Evolutionary conservation across 92 coral and sea anemone species (phyloP).

Genomic region (Paramuricea clavata): DNA sequence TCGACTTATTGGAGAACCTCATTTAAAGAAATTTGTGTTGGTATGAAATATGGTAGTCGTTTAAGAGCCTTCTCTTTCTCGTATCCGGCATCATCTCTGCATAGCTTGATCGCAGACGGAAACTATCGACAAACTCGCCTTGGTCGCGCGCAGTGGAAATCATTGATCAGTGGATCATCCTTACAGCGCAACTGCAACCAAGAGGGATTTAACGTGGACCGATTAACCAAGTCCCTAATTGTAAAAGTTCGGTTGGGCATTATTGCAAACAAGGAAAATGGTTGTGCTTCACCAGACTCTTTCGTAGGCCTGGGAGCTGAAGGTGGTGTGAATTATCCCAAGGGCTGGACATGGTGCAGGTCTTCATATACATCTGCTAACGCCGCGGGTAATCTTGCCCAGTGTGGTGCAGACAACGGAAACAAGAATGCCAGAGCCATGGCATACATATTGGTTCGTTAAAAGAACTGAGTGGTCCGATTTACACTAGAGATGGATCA

Average conservation of each 20-base stretch:
- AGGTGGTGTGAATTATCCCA: too few species aligned
- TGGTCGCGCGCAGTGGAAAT: conserved; percentile 36
- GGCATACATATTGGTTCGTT: too few species aligned
- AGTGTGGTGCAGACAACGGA: too few species aligned
- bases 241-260: conserved; percentile 24
- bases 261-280: neutral
- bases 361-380: too few species aligned
- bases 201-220: neutral
- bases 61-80: neutral
- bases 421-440: too few species aligned
- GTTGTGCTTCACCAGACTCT: neutral
- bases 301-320: conserved; percentile 36
- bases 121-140: neutral
- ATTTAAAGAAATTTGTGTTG: conserved; percentile 17
- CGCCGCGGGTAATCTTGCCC: too few species aligned
- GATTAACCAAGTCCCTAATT: too few species aligned
- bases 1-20: conserved; percentile 10
- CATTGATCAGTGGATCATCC: neutral
- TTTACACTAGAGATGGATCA: too few species aligned
- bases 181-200: neutral
- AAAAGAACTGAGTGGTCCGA: too few species aligned
- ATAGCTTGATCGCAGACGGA: conserved; percentile 35
- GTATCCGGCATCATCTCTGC: conserved; percentile 25
- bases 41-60: neutral
- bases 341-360: too few species aligned